Base-by-base conservation (phyloP, 2,888 invertebrate species). In the Cheilosia vernalis region DNA sequence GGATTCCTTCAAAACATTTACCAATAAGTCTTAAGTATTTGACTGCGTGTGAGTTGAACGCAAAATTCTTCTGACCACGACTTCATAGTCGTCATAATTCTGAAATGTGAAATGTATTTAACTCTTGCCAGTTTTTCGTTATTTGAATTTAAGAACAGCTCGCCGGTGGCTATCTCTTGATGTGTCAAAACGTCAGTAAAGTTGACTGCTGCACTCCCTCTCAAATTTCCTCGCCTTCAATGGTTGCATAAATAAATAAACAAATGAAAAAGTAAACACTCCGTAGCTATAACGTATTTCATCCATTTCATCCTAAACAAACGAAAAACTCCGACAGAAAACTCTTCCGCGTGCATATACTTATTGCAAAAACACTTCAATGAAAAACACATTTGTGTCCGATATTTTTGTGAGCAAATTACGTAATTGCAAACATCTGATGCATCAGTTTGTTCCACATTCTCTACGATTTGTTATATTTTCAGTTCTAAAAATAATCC, bases 341-440 rank as follows among this genome's bases (percentile, higher is more conserved):
- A 63, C 63, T 40, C 73, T 83, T 83, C 83, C 83, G 83, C 73
- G 58, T 44, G 53, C 10, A 37, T 37, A 42, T 47, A 60, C 2
- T 0, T 37, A 3, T 61, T 72, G 77, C 72, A 78, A 63, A 67
- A 78, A 37, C 37, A 37, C 37, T 37, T 13, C 37, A 37, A 37
- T 60, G n/a, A 47, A 37, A 69, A 70, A 64, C 51, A 58, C 56
- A 70, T 67, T 76, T 69, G 4, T 6, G 40, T 17, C 30, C 15
- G 13, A 17, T 21, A 44, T 17, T 17, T 24, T 37, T 72, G 72
- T 70, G 49, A 67, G 72, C 67, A 78, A 73, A 83, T 83, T 73
- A 78, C 73, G 61, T 78, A 83, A 78, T 78, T 78, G 83, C 83
- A 78, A 83, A 61, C 83, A 83, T 83, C 73, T 78, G 73, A 83